A percentile compares a stretch with the other conserved stretches of the same genome.
Evolutionary conservation across 2,113 vertebrate species (phyloP).

Genomic region (Datnioides undecimradiatus): DNA sequence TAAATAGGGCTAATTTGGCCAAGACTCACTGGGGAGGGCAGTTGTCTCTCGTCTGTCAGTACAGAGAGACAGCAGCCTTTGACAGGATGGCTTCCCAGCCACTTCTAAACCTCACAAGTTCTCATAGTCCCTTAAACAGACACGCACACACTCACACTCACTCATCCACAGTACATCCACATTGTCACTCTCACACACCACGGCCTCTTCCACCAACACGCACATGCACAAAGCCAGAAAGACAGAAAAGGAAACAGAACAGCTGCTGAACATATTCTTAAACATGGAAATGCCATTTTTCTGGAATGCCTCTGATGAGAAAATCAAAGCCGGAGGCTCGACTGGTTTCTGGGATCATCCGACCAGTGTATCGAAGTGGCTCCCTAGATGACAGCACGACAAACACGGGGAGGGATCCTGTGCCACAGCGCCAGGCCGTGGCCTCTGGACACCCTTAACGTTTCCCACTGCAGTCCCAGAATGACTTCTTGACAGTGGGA

Average conservation of each 20-base stretch:
- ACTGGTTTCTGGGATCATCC: constrained; percentile 46
- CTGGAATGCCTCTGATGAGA: constrained; percentile 78
- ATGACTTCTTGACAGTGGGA: constrained; percentile 23
- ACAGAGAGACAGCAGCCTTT: constrained; percentile 61
- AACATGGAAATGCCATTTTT: constrained; percentile 80
- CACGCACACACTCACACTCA: constrained; percentile 12
- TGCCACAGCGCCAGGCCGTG: constrained; percentile 45
- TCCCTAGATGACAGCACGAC: constrained; percentile 16
- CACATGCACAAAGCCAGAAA: constrained; percentile 72
- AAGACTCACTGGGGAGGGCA: constrained; percentile 68
- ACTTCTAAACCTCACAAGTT: constrained; percentile 48
- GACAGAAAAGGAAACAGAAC: constrained; percentile 61
- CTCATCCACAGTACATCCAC: constrained; percentile 37
- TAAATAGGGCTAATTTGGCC: constrained; percentile 85
- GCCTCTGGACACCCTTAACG: neutral
- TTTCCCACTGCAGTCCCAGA: constrained; percentile 46
- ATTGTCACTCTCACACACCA: constrained; percentile 49
- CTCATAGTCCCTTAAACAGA: constrained; percentile 58
- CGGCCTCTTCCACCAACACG: constrained; percentile 56
- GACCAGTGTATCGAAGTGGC: constrained; percentile 43
- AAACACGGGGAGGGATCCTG: constrained; percentile 22
- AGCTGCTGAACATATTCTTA: constrained; percentile 70
- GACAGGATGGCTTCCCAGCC: constrained; percentile 36
- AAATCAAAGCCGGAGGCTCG: constrained; percentile 46
- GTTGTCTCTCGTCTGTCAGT: constrained; percentile 51